phyloP scores from a whole-genome alignment of 2,797 vertebrate genomes.

The Amphiprion clarkii region DNA sequence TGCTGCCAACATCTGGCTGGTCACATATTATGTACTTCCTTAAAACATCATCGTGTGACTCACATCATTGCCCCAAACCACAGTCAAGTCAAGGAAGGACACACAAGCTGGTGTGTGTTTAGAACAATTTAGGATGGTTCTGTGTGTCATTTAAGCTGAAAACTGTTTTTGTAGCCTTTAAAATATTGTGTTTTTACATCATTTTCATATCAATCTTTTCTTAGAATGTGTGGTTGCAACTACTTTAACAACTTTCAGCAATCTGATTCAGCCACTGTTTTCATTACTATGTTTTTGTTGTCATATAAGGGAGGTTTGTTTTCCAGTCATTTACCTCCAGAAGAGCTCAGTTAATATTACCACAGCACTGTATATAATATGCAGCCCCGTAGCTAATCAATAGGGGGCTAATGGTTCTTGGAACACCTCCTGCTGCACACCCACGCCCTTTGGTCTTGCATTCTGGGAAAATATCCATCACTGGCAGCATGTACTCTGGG shows the following conservation, averaged over 20 bases:
- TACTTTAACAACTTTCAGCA: background rate
- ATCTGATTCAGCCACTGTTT: background rate
- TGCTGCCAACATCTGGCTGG: conserved; percentile 43
- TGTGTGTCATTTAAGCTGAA: conserved; percentile 14
- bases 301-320: conserved; percentile 6
- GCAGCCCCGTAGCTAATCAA: conserved; percentile 29
- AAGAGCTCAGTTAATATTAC: conserved; percentile 5
- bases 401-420: conserved; percentile 45
- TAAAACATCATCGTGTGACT: conserved; percentile 46
- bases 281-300: background rate
- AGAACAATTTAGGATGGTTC: background rate
- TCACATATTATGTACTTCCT: conserved; percentile 47
- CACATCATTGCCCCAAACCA: conserved; percentile 37
- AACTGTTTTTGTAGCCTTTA: background rate
- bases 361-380: conserved; percentile 7
- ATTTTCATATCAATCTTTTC: background rate
- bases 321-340: background rate
- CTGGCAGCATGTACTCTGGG: background rate
- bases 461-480: conserved; percentile 60
- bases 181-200: background rate
- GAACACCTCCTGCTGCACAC: conserved; percentile 35
- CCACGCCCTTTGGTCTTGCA: conserved; percentile 23
- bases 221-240: background rate
- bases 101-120: conserved; percentile 16
- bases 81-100: conserved; percentile 22